Conservation (phyloP, 2,888 invertebrate genomes). For the Clanis bilineata region DNA sequence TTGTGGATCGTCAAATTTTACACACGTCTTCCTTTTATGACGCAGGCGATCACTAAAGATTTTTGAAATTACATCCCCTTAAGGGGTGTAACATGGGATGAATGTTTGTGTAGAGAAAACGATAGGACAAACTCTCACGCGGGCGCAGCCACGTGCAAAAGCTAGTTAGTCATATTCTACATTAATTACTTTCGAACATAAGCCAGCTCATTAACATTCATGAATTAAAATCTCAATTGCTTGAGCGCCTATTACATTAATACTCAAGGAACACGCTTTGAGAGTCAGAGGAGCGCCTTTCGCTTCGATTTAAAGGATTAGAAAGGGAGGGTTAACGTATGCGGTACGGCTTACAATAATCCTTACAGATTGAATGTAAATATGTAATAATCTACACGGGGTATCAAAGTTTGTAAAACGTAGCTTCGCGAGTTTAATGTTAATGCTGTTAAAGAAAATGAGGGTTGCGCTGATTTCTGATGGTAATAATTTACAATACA, state of each 20-base stretch:
- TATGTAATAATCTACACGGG: constrained; percentile 3
- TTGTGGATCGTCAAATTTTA: no score
- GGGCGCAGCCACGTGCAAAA: no score
- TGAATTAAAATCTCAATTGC: not conserved
- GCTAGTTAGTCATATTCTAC: no score
- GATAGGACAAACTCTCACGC: no score
- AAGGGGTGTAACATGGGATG: no score
- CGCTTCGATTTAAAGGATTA: constrained; percentile 20
- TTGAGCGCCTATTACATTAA: not conserved
- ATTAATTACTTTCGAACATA: not conserved
- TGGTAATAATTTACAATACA: no score
- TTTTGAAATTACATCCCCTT: no score
- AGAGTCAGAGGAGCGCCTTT: not conserved
- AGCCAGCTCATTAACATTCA: not conserved
- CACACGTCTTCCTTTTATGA: no score
- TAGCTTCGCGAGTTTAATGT: not conserved
- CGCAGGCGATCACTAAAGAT: no score
- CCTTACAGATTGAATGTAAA: constrained; percentile 29
- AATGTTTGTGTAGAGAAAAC: no score
- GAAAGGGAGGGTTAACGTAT: constrained; percentile 33
- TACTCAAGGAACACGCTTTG: not conserved
- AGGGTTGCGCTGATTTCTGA: no score
- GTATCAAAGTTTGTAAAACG: not conserved
- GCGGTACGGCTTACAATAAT: constrained; percentile 32
- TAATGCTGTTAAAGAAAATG: not conserved